phyloP scores from a whole-genome alignment of 2,113 vertebrate genomes.

The Pteropus alecto region DNA sequence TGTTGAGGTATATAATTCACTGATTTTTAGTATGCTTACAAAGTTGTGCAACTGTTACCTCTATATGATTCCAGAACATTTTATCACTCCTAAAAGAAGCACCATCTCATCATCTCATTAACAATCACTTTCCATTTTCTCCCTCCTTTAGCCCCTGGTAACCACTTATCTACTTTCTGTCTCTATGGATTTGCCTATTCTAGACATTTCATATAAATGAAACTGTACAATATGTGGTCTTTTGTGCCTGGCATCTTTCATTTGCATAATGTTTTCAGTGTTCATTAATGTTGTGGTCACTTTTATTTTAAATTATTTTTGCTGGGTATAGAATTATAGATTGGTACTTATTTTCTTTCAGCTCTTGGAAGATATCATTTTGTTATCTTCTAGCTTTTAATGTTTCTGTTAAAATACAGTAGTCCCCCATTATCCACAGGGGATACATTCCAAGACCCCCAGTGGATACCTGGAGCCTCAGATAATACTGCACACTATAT shows the following conservation, averaged over 20 bases:
- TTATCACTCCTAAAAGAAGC: background rate
- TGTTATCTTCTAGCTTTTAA: no score
- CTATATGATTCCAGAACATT: background rate
- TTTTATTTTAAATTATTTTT: background rate
- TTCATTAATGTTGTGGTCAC: background rate
- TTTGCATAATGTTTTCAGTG: background rate
- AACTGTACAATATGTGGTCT: background rate
- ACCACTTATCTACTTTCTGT: background rate
- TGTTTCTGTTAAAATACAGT: no score
- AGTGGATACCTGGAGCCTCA: background rate
- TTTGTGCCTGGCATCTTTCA: background rate
- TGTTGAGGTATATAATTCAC: background rate
- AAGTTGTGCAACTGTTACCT: background rate
- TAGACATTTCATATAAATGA: background rate
- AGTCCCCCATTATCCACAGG: no score
- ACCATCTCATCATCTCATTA: background rate
- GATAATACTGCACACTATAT: background rate
- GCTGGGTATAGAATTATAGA: no score
- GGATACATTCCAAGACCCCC: background rate
- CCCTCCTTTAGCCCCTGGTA: background rate
- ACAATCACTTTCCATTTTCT: background rate
- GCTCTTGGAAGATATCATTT: no score
- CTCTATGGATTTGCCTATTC: background rate
- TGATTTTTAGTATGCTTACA: background rate
- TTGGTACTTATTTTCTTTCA: no score